Percentiles rank a stretch among this genome's conserved stretches.
Evolutionary conservation across 2,797 vertebrate species (phyloP).

Genomic region (Scolopax rusticola): DNA sequence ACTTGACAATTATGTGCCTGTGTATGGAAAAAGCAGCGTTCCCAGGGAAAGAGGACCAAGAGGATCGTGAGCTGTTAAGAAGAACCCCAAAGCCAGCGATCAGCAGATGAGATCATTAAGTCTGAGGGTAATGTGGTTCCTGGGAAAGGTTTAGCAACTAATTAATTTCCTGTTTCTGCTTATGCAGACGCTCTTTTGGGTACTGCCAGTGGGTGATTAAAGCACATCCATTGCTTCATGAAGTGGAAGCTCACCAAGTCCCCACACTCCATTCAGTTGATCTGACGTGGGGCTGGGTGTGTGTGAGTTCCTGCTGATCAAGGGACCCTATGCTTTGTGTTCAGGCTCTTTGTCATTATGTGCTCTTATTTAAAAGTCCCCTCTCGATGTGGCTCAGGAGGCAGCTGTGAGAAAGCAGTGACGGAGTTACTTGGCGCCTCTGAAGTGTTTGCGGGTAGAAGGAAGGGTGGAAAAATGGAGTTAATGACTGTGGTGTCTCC

Average conservation of each 20-base stretch:
- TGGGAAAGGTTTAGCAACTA: background rate
- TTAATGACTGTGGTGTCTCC: background rate
- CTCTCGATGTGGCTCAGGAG: background rate
- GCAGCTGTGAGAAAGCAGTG: background rate
- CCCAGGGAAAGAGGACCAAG: background rate
- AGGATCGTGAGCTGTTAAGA: background rate
- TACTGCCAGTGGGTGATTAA: background rate
- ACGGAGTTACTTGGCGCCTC: background rate
- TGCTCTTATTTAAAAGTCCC: background rate
- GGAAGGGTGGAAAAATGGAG: background rate
- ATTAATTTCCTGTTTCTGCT: background rate
- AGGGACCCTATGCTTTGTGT: fast-evolving
- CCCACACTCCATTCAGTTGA: background rate
- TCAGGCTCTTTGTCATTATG: background rate
- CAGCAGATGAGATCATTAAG: conserved; percentile 23
- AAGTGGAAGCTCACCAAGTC: background rate
- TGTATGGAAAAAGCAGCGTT: background rate
- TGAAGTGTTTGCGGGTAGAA: background rate
- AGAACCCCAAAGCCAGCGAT: background rate
- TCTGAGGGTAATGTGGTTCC: background rate
- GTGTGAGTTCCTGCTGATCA: background rate
- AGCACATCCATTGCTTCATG: background rate
- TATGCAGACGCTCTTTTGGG: background rate
- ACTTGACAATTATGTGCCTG: background rate
- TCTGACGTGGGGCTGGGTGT: fast-evolving